These are phyloP conservation scores for Synergus gifuensis DNA, from an alignment of 2,888 invertebrate species.

Conservation along the genomic window DNA sequence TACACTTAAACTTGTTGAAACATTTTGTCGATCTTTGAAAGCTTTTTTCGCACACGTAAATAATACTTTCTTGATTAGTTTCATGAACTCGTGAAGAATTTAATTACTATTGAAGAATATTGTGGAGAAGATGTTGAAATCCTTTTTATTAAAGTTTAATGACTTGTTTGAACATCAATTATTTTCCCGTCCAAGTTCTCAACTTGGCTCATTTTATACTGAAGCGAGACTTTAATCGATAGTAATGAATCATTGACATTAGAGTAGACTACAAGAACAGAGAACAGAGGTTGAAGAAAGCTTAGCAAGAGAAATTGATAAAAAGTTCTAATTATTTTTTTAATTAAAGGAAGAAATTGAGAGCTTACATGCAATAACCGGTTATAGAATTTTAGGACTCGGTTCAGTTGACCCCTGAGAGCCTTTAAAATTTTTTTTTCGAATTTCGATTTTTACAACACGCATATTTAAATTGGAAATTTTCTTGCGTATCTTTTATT, in stretches of 20 bases:
- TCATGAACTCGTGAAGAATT: constrained; percentile 20
- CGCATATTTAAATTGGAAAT: no score
- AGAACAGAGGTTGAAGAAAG: not conserved
- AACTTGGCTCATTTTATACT: constrained; percentile 26
- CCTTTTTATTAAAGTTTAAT: constrained; percentile 12
- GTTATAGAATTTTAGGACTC: no score
- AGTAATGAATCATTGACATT: constrained; percentile 10
- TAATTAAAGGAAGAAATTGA: no score
- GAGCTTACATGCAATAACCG: no score
- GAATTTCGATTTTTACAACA: no score
- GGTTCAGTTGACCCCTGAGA: no score
- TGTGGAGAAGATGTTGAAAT: constrained; percentile 15
- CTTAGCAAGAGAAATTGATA: not conserved
- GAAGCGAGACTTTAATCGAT: constrained; percentile 18
- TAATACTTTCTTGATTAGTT: constrained; percentile 38
- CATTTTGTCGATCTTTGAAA: not conserved
- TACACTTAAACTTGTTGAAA: not conserved
- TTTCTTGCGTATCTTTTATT: no score
- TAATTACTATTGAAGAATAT: constrained; percentile 4
- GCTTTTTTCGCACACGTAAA: not conserved
- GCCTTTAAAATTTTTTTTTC: no score
- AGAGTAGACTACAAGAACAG: not conserved
- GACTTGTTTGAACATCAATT: constrained; percentile 23
- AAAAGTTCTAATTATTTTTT: not conserved
- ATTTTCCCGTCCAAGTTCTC: constrained; percentile 3